Base-by-base conservation (phyloP, 2,113 vertebrate species). In the Plecturocebus donacophilus region DNA sequence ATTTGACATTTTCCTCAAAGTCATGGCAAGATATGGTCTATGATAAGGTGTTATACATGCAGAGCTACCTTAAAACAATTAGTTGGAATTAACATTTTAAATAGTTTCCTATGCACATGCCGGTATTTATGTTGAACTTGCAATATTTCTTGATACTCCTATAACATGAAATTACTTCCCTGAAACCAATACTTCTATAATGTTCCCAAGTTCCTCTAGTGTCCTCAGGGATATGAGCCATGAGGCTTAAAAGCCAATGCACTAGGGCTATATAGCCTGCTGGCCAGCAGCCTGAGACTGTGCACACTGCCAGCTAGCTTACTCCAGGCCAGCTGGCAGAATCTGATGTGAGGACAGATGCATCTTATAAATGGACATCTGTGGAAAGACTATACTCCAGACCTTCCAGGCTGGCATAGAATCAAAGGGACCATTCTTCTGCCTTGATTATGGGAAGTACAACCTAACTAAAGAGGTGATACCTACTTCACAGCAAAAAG, bases 361-460 rank as follows among this genome's bases (percentile, higher is more conserved):
- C 54, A 85, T 92, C 85, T 97, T 97, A 97, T 91, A 97, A 97
- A 97, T 80, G 90, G 95, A 88, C 95, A 96, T 98, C 96, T 98
- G 97, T 95, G 61, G 54, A 81, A 88, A 96, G 90, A 54, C 93
- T 96, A 32, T 8, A 83, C 54, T 92, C 73, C n/a, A 80, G 84
- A 80, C 58, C 4, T 86, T 82, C 84, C 35, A 85, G 42, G 40
- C 49, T 92, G 90, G 85, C 84, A 45, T 56, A 21, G 7, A 90
- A 91, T 81, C 71, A 96, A 90, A 96, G 52, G 35, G 56, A 47
- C 19, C 52, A 68, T 92, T 94, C 92, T 96, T 92, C 66, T 92
- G 94, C 35, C 32, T 94, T 17, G 14, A 64, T 90, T 83, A 97
- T 86, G 21, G 23, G 45, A 95, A 92, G 66, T 49, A 38, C 23